Evolutionary conservation across 2,888 invertebrate species (phyloP), one percentile per base, ranked within the genome.

Genomic region (Gymnocheta viridis): DNA sequence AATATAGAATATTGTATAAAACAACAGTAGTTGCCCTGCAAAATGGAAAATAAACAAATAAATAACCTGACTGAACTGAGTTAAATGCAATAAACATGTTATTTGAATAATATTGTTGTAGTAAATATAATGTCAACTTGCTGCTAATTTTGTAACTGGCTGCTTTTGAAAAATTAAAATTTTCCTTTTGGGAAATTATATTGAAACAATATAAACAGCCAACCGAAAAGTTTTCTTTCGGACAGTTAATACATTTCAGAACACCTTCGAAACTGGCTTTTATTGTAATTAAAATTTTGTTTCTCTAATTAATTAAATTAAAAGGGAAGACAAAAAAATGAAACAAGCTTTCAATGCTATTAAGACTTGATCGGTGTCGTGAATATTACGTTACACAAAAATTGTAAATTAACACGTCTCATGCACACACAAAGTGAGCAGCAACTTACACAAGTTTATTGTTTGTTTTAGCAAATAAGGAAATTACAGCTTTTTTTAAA

Each of bases 1-100:
- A 62, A 94, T 93, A 93, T 98, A 99, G 94, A 98, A 99, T 86
- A 97, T 94, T 56, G 94, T 86, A 93, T 99, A 99, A 93, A 99
- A 99, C 0, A 95, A 86, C 24, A 96, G 89, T 82, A 98, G 94
- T 91, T 97, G 95, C 84, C 94, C 98, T 98, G 94, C 27, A 95
- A 87, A 62, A 10, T 58, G 14, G 72, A 29, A 79, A 54, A 70
- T 12, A 41, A 44, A 54, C 47, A 17, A 32, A 47, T 56, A 24
- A 35, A 62, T 19, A 44, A 60, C 14, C 44, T 10, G 4, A 22
- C 4, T 24, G 17, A 38, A 38, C 14, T 38, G 12, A 3, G 3
- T 38, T 14, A 14, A n/a, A n/a, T 14, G 5, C 5, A 32, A 32
- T 7, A 32, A 32, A 32, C 32, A 32, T 7, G 32, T 7, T n/a